Base-by-base conservation (phyloP, 2,888 invertebrate species). In the Rhamphomyia laevipes region DNA sequence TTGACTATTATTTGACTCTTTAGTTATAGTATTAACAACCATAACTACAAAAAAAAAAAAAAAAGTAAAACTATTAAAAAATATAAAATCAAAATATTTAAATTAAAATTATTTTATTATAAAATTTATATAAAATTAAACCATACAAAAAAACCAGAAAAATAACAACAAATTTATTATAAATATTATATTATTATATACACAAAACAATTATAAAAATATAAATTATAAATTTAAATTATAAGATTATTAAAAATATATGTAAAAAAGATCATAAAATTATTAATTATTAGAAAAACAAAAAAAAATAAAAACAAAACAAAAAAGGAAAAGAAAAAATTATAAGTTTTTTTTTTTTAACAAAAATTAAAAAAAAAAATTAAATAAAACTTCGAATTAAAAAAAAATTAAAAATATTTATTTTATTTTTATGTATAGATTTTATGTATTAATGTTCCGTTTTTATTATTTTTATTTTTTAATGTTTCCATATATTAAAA, bases 381-480 rank as follows among this genome's bases (percentile, higher is more conserved):
- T 27, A 27, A 27, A 27, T 27, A 7, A 27, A n/a, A n/a, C n/a
- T n/a, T n/a, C 4, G 7, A 27, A 27, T 7, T 27, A 27, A 4
- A 27, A 27, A 52, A 53, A 52, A 55, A 49, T 42, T 43, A 31
- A 46, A 46, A 51, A 48, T 21, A 42, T 42, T 23, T 27, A 51
- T 48, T 47, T 46, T 48, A 47, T 49, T 56, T 56, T 58, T 57
- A 56, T 56, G 56, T 55, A 55, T 56, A 57, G 57, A 57, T 55
- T 56, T 55, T 55, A 56, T 52, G 54, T 55, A 56, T 58, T 55
- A 53, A 51, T 56, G 54, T 56, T 57, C 55, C 57, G 55, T 57
- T 55, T 55, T 52, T 47, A 52, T 46, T 47, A 52, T 47, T 46
- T 49, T 47, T 48, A 43, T 38, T 49, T 44, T 41, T 48, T n/a